These are phyloP conservation scores for Sula dactylatra DNA, from an alignment of 2,113 vertebrate species.

Conservation along the genomic window DNA sequence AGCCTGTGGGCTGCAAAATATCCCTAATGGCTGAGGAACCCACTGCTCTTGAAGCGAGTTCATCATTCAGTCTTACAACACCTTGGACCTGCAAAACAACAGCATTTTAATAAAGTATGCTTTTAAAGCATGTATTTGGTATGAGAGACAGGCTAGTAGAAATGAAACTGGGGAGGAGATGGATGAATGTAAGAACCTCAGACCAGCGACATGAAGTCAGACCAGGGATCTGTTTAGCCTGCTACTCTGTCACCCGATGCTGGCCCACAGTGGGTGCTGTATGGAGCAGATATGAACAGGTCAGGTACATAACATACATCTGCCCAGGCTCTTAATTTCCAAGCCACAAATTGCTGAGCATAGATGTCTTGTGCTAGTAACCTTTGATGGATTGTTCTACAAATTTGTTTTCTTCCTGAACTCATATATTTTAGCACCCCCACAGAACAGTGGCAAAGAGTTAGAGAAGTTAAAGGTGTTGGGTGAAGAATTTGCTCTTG, in stretches of 20 bases:
- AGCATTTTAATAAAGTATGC: neutral
- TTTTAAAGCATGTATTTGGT: neutral
- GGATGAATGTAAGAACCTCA: neutral
- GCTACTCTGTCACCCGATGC: too few species aligned
- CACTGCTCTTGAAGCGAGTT: neutral
- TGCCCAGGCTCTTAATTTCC: too few species aligned
- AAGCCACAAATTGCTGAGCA: too few species aligned
- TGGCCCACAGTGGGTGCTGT: neutral
- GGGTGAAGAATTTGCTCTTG: neutral
- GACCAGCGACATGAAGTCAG: fast-evolving
- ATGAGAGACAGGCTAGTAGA: neutral
- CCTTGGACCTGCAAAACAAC: neutral
- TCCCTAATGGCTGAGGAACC: neutral
- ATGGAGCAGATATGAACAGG: too few species aligned
- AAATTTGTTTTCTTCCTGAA: neutral
- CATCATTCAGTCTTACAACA: neutral
- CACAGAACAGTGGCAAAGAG: neutral
- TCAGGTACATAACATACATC: neutral
- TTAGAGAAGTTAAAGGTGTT: fast-evolving
- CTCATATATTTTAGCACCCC: neutral
- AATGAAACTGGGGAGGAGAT: neutral
- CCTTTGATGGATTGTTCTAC: neutral
- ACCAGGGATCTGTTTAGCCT: neutral
- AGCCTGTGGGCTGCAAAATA: neutral
- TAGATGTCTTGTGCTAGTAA: neutral